Conservation (phyloP, 2,113 vertebrate species). For the Reinhardtius hippoglossoides region DNA sequence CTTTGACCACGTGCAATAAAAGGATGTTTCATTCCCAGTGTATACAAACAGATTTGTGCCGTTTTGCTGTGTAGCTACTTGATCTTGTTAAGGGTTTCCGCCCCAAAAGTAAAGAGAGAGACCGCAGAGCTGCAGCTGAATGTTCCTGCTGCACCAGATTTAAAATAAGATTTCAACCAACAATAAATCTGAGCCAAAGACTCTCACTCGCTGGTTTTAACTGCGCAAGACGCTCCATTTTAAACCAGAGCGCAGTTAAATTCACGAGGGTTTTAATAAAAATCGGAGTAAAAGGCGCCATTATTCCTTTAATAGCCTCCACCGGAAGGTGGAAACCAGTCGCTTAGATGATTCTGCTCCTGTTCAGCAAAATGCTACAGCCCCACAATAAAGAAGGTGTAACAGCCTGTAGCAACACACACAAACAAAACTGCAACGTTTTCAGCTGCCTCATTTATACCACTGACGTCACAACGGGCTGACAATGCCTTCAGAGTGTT, state of each 20-base stretch:
- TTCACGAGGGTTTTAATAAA: neutral
- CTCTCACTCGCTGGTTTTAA: neutral
- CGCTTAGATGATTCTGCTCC: too few species aligned
- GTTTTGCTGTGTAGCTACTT: neutral
- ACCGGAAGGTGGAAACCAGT: too few species aligned
- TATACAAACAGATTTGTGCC: neutral
- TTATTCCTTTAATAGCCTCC: neutral
- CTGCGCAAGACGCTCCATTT: neutral
- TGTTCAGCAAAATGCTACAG: too few species aligned
- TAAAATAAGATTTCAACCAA: neutral
- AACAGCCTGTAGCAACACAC: too few species aligned
- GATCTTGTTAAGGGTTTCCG: neutral
- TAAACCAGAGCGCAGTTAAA: neutral
- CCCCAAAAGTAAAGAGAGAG: neutral
- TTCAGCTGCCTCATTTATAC: too few species aligned
- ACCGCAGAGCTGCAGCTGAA: neutral
- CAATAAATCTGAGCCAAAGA: neutral
- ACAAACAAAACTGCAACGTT: too few species aligned
- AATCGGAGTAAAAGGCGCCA: neutral
- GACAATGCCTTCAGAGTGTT: too few species aligned
- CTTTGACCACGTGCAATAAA: slow-evolving; percentile 43
- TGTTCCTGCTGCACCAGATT: neutral
- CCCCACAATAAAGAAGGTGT: too few species aligned
- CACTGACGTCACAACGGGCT: too few species aligned
- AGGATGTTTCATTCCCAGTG: neutral